Evolutionary conservation across 2,797 vertebrate genomes (phyloP), one percentile per base, ranked within the genome.

Genomic region (Schizothorax lantsangensis): DNA sequence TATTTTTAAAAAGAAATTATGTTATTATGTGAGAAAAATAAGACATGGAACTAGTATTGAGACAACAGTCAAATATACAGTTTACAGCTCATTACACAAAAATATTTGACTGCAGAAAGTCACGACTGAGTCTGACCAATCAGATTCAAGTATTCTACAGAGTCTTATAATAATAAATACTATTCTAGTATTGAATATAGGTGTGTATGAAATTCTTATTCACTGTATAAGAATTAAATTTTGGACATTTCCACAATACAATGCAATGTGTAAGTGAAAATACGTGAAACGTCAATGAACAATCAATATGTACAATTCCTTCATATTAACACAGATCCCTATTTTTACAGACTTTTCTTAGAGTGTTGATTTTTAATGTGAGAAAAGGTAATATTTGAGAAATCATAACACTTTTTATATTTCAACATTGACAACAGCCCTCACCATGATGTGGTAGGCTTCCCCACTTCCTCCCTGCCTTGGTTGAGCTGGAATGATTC

Each of bases 401-500:
- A 38, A 78, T 57, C 11, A 36, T 62, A 7, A 45, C 26, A 62
- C 15, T 3, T 54, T 69, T 72, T 17, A 69, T 49, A 54, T 52
- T 74, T 30, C 21, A 66, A 38, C 11, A 73, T 6, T 43, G 38
- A 26, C 68, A 45, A 5, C 86, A 66, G 45, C 57, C 86, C 94
- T 93, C 92, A 96, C 96, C 94, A 92, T 94, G 90, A 96, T 92
- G 88, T 95, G 93, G 40, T 95, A 96, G 0, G 92, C 93, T 92
- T 96, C 93, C 90, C 92, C 94, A 30, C 90, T 92, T 91, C 91
- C 88, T 64, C 87, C 90, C 73, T 91, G 87, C 89, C 69, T 91
- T 79, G 79, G 92, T 59, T 91, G 92, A 64, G 90, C 93, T 49
- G 96, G 94, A 87, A 97, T 97, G 93, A 97, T 97, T 88, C 96